Conservation (phyloP, 2,888 invertebrate species). For the Gymnoscelis rufifasciata region DNA sequence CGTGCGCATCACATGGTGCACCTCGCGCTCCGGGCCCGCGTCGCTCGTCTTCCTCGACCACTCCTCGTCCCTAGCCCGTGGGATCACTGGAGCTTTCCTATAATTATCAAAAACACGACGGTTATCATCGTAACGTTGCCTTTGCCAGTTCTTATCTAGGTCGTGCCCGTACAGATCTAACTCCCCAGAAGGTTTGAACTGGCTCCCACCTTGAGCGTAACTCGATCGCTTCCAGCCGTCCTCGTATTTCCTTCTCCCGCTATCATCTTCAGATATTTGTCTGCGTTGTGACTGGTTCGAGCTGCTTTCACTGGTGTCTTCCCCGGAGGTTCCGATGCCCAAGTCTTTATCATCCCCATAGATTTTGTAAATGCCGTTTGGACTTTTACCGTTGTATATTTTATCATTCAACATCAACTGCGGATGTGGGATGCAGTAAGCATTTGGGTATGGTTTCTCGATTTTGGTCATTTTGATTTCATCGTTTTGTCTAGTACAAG, state of each 20-base stretch:
- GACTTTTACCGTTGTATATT: conserved; percentile 76
- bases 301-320: conserved; percentile 90
- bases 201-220: conserved; percentile 75
- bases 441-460: conserved; percentile 82
- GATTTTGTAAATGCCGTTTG: conserved; percentile 79
- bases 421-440: conserved; percentile 85
- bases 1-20: conserved; percentile 74
- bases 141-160: conserved; percentile 76
- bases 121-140: conserved; percentile 66
- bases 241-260: conserved; percentile 80
- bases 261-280: conserved; percentile 78
- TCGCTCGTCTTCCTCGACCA: conserved; percentile 62
- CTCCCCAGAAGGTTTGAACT: conserved; percentile 82
- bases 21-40: conserved; percentile 68
- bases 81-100: conserved; percentile 47
- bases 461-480: conserved; percentile 79
- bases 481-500: conserved; percentile 78
- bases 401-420: conserved; percentile 81
- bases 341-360: conserved; percentile 86
- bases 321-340: conserved; percentile 90
- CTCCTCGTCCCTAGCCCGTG: conserved; percentile 54
- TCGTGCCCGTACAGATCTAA: conserved; percentile 84
- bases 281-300: conserved; percentile 85
- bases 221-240: conserved; percentile 85
- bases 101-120: conserved; percentile 60